Base-by-base conservation (phyloP, 2,797 vertebrate species). In the Pantherophis alleghaniensis region DNA sequence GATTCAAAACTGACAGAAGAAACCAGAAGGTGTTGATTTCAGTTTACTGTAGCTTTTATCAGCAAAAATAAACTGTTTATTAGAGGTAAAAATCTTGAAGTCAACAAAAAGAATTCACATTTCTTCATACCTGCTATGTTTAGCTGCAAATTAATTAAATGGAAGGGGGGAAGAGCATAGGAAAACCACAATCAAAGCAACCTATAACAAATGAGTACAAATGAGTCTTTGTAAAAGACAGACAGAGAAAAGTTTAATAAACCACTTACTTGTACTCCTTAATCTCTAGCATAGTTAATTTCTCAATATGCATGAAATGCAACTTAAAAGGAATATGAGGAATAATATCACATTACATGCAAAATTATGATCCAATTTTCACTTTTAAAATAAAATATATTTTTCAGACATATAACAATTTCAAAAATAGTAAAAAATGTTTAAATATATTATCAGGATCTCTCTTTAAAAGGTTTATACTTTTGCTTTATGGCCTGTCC, bases 401-500 rank as follows among this genome's bases (percentile, higher is more conserved):
- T 97, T 97, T 98, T 98, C 97, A 97, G 96, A 96, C 97, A 47
- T 96, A 97, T 98, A 98, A 98, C 96, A 98, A 98, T 98, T 97
- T 97, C 97, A 98, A 97, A 98, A 97, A 98, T 97, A 97, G 97
- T 97, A 96, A 96, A 97, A 97, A 98, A 98, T 98, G 97, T 98
- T 98, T 98, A 97, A 83, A 47, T 98, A 98, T 98, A 98, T 97
- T 97, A 98, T 97, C 97, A 97, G 98, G 98, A 97, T 97, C 97
- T 97, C 97, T 97, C 97, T 98, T 98, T 98, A 98, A 98, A 98
- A 98, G 98, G 97, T 98, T 98, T 98, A 98, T 98, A 98, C 98
- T 98, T 98, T 98, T 98, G 97, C 97, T 98, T 98, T 98, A 98
- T 98, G 98, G 97, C 97, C 97, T 98, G 97, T 98, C 98, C 98